Evolutionary conservation across 2,888 invertebrate genomes (phyloP), one percentile per base, ranked within the genome.

Genomic region (Nebria salina): DNA sequence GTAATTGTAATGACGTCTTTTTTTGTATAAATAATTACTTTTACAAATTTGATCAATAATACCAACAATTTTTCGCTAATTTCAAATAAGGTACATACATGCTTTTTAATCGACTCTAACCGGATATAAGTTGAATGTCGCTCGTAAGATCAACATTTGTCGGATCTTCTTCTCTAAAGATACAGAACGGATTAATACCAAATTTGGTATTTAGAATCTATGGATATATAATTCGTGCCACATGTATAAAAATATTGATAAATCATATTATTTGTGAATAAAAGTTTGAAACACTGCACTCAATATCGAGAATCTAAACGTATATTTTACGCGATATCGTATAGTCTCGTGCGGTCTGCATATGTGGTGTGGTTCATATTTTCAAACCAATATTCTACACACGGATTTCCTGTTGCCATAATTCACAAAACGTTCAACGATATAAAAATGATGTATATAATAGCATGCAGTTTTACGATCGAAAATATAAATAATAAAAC

Each of bases 381-480:
- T 54, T 7, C 54, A 54, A 54, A 13, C 54, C 54, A 54, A 54
- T 54, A 54, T 54, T 54, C 54, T 13, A 54, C 7, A 54, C 54
- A 54, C 54, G 76, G 76, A 76, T 76, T 76, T 76, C 76, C 70
- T 70, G 70, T 68, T 76, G 25, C 76, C 68, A 76, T 76, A 76
- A 70, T 76, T 76, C 70, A 73, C 72, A 78, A 65, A 73, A 78
- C 66, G 72, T 13, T 64, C 78, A 34, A 65, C 78, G 65, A 73
- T 73, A 73, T 78, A 78, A 78, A 70, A 78, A 78, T 78, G 78
- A 78, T 78, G 73, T 72, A 54, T 54, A 54, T 54, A 78, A 72
- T 78, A 42, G 65, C 65, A 78, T 78, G 73, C 70, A 70, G 20
- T 34, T 70, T 70, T 70, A 70, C 70, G 70, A 70, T 25, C 70